Evolutionary conservation across 2,888 invertebrate species (phyloP), one percentile per base, ranked within the genome.

Genomic region (Schrankia costaestrigalis): DNA sequence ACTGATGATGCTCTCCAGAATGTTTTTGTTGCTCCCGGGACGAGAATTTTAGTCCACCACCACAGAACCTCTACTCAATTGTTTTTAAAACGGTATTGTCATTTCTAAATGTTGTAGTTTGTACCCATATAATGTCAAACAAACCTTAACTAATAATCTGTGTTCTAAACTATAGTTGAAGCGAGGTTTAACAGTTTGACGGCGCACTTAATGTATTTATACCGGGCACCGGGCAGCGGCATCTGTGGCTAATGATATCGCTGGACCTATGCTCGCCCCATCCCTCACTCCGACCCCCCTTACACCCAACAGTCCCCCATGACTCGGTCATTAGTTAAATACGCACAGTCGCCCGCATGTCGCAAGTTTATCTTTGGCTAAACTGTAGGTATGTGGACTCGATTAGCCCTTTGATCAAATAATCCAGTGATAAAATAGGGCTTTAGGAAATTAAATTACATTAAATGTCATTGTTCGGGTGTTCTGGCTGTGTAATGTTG

Each of bases 321-420:
- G 75, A 75, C 72, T 79, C 79, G 84, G 84, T 86, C 86, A 87
- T 88, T 88, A 88, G 86, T 86, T 88, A 87, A 88, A 84, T 86
- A 87, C 86, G 86, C 87, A 82, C 78, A 78, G 76, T 62, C 73
- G 78, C 86, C 86, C 86, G 86, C 86, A 86, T 86, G 84, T 85
- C 84, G 83, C 82, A 78, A 86, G 86, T 87, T 87, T 87, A 87
- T 86, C 86, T 87, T 85, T 73, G 70, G 74, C 77, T 80, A 80
- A 83, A 83, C 78, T 79, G 83, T 85, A 81, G 78, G 80, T 83
- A 82, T 83, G 82, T 81, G 79, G 74, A 83, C 81, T 78, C 83
- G 83, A 87, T 87, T 86, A 85, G 86, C 80, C 86, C 86, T 86
- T 86, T 86, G 86, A 87, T 87, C 86, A 85, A 87, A 86, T 86